A percentile compares a stretch with the other conserved stretches of the same genome.
These are phyloP conservation scores for Beris morrisii DNA, from an alignment of 2,888 invertebrate genomes.

Conservation along the genomic window DNA sequence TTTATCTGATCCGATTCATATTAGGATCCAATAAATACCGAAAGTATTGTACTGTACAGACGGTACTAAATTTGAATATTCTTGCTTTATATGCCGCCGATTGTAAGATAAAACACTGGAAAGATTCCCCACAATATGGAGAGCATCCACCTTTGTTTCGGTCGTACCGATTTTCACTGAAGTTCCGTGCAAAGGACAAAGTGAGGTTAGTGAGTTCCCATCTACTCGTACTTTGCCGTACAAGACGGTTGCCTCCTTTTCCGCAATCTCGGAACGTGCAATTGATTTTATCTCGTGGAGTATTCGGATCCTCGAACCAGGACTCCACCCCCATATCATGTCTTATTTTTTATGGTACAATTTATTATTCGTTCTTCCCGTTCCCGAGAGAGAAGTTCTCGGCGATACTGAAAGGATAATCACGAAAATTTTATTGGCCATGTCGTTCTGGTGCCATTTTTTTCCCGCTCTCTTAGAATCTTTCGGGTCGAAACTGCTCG, in stretches of 20 bases:
- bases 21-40: slow-evolving; percentile 29
- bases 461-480: slow-evolving; percentile 8
- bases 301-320: neutral
- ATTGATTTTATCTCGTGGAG: slow-evolving; percentile 29
- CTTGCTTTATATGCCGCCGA: slow-evolving; percentile 12
- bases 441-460: slow-evolving; percentile 33
- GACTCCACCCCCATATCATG: slow-evolving; percentile 25
- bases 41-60: slow-evolving; percentile 19
- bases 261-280: slow-evolving; percentile 9
- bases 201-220: neutral
- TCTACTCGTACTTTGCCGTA: neutral
- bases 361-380: slow-evolving; percentile 31
- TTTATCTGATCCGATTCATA: slow-evolving; percentile 29
- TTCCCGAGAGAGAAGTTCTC: slow-evolving; percentile 32
- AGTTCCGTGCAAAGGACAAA: slow-evolving; percentile 1
- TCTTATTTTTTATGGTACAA: slow-evolving; percentile 37
- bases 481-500: neutral
- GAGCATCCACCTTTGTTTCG: slow-evolving; percentile 5
- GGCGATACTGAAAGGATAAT: slow-evolving; percentile 36
- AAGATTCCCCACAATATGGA: slow-evolving; percentile 1
- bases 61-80: slow-evolving; percentile 29
- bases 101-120: neutral
- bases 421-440: slow-evolving; percentile 38
- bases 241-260: neutral
- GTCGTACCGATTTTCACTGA: neutral